These are phyloP conservation scores for Cyrtonyx montezumae DNA, from an alignment of 2,113 vertebrate species.

Conservation along the genomic window DNA sequence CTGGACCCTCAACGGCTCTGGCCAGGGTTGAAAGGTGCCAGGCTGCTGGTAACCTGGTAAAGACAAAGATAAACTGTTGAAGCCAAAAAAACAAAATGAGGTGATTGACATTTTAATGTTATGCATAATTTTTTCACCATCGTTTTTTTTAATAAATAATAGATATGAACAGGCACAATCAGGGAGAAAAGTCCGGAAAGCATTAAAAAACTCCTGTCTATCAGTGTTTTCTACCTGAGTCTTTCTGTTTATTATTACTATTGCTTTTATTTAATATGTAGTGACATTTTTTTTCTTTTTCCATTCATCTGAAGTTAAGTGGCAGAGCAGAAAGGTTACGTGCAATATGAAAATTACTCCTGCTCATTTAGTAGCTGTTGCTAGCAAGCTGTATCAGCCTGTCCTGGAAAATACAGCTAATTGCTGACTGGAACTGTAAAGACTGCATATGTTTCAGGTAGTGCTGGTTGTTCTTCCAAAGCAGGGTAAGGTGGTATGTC, in stretches of 20 bases:
- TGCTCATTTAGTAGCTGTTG: not conserved
- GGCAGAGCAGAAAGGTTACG: not conserved
- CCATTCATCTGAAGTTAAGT: not conserved
- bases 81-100: not conserved
- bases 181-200: not conserved
- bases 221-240: not conserved
- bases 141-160: not conserved
- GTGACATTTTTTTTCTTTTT: fast-evolving
- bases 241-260: not conserved
- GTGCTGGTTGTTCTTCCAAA: not conserved
- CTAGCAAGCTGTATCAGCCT: not conserved
- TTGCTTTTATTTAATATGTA: not conserved
- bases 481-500: not conserved
- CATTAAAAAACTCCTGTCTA: not conserved
- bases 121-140: not conserved
- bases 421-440: not conserved
- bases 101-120: not conserved
- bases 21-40: not conserved
- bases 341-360: not conserved
- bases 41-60: not conserved
- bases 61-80: not conserved
- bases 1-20: not conserved
- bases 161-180: fast-evolving
- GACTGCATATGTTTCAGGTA: not conserved
- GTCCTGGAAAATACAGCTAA: not conserved